Percentiles rank a stretch among this genome's conserved stretches.
Evolutionary conservation across 1,140 invertebrate species (phyloP).

Genomic region (Amyelois transitella): DNA sequence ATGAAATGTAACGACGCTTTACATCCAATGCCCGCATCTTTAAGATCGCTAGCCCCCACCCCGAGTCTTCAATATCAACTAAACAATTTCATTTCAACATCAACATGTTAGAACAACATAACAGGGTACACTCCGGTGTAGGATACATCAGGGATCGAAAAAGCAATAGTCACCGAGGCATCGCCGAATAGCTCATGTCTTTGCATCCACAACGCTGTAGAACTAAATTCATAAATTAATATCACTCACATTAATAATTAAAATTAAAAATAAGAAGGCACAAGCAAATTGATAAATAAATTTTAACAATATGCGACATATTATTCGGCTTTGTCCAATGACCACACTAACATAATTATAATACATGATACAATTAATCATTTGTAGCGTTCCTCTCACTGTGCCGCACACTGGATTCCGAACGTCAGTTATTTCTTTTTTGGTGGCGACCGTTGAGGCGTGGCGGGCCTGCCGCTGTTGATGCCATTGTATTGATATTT

Average conservation of each 20-base stretch:
- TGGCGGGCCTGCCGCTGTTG: conserved; percentile 87
- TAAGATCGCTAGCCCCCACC: conserved; percentile 44
- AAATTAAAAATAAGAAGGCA: conserved; percentile 67
- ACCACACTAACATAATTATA: conserved; percentile 62
- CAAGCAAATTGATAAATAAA: conserved; percentile 66
- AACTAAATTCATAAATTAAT: conserved; percentile 68
- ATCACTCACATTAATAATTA: conserved; percentile 58
- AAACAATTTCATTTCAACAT: conserved; percentile 61
- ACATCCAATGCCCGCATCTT: conserved; percentile 64
- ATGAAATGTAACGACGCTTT: conserved; percentile 49
- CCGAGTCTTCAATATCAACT: conserved; percentile 48
- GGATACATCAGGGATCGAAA: conserved; percentile 53
- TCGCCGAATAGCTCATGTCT: conserved; percentile 48
- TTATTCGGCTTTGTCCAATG: conserved; percentile 61
- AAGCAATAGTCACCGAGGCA: conserved; percentile 52
- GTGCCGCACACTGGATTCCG: conserved; percentile 67
- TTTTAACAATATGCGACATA: conserved; percentile 46
- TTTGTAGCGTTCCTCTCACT: conserved; percentile 71
- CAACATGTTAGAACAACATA: conserved; percentile 53
- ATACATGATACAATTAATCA: conserved; percentile 67
- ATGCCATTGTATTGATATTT: conserved; percentile 97
- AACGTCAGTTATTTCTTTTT: conserved; percentile 85
- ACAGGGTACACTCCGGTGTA: conserved; percentile 37
- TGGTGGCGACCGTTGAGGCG: conserved; percentile 89
- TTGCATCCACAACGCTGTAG: conserved; percentile 35